Base-by-base conservation (phyloP, 2,888 invertebrate genomes). In the Caenorhabditis sinica region DNA sequence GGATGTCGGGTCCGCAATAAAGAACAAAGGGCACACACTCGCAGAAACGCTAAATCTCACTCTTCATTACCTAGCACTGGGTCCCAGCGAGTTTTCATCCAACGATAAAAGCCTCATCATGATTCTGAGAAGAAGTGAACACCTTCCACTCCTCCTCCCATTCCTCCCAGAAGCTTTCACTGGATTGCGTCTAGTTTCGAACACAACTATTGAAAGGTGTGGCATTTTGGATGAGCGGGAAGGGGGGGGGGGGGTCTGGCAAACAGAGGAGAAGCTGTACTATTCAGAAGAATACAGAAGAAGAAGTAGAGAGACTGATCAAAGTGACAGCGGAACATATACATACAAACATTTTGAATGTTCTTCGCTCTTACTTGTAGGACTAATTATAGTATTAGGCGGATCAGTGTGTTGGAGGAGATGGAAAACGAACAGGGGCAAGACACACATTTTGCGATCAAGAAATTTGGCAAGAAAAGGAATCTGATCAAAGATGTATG, bases 151-250 rank as follows among this genome's bases (percentile, higher is more conserved):
- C 25, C 20, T 25, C 33, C 15, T 20, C 33, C 20, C 15, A 13
- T 28, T 49, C 51, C 23, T 6, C 45, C 53, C 6, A 33, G 61
- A 43, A 45, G 77, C 79, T 79, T 79, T 79, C 79, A 79, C 79
- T 79, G 72, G 71, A 72, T 71, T 65, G 56, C 72, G 65, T 72
- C 79, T 79, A 79, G 79, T 79, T 79, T 65, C 36, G 75, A 63
- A 17, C 23, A 40, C 17, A 28, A 71, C 60, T 6, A 40, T 79
- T 61, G 56, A 58, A 66, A 75, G 61, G 79, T 72, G 71, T 58
- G 79, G 71, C 79, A 72, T 79, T 65, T 77, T 72, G 72, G 40
- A 40, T 40, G 40, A 9, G 33, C 5, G 9, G 33, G 6, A 40
- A 40, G 13, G 2, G 33, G 33, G 13, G 40, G 13, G 40, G 13